Evolutionary conservation across 2,888 invertebrate genomes (phyloP).

Genomic region (Holacanthella duospinosa): DNA sequence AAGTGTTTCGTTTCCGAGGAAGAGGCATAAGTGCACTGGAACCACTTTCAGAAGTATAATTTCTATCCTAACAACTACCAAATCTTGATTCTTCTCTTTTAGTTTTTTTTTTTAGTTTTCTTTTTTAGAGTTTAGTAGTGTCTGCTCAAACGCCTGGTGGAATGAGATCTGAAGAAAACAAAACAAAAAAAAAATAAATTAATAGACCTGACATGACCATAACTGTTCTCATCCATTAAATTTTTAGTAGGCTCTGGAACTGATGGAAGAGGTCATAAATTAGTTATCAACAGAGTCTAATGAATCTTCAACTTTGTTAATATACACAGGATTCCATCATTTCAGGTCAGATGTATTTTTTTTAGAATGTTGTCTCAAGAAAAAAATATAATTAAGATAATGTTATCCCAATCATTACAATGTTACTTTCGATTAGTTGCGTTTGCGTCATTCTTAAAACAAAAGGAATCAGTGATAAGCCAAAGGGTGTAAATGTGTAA

Average conservation of each 20-base stretch:
- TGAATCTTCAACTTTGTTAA: not conserved
- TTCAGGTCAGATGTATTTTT: not conserved
- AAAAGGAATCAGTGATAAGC: too few relatives aligned
- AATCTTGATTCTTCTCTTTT: not conserved
- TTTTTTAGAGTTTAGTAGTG: too few relatives aligned
- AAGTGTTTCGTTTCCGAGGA: not conserved
- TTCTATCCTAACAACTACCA: not conserved
- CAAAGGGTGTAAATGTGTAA: too few relatives aligned
- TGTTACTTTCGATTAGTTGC: too few relatives aligned
- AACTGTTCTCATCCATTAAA: not conserved
- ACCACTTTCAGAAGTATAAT: not conserved
- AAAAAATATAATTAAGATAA: too few relatives aligned
- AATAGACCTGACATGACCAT: conserved; percentile 3
- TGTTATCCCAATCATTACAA: too few relatives aligned
- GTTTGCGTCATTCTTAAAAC: too few relatives aligned
- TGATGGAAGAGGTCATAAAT: conserved; percentile 2
- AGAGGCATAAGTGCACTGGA: not conserved
- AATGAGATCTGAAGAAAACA: not conserved
- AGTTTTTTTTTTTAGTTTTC: not conserved
- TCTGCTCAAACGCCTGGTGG: not conserved
- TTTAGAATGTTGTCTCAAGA: too few relatives aligned
- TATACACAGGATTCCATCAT: not conserved
- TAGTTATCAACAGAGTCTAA: not conserved
- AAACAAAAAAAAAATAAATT: not conserved
- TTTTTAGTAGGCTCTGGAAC: not conserved